Conservation (phyloP, 2,888 invertebrate species). For the Clanis bilineata region DNA sequence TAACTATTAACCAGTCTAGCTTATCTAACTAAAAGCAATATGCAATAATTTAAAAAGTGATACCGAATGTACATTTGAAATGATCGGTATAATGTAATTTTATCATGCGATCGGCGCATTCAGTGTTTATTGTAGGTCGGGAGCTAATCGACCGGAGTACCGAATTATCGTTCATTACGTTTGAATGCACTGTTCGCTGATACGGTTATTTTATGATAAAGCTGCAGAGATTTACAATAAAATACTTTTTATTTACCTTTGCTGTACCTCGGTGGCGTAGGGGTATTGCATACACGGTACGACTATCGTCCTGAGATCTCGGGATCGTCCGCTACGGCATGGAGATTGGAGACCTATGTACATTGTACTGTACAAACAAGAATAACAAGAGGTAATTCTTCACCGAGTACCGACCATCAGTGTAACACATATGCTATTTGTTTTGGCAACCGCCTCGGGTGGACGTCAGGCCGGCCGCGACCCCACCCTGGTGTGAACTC, state of each 20-base stretch:
- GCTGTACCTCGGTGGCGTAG: too few species aligned
- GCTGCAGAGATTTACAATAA: not conserved
- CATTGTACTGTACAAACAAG: not conserved
- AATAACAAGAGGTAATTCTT: not conserved
- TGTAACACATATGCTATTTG: not conserved
- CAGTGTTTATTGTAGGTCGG: not conserved
- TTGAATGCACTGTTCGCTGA: conserved; percentile 11
- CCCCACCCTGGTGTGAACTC: not conserved
- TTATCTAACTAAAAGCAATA: not conserved
- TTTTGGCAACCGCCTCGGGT: not conserved
- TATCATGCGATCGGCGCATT: not conserved
- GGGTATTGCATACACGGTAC: too few species aligned
- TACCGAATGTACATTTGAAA: not conserved
- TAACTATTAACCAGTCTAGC: too few species aligned
- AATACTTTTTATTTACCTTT: not conserved
- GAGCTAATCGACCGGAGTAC: not conserved
- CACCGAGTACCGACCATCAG: too few species aligned
- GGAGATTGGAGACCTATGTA: too few species aligned
- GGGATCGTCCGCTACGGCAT: too few species aligned
- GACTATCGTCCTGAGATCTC: too few species aligned
- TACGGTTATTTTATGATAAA: not conserved
- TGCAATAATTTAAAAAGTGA: not conserved
- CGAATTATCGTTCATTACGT: conserved; percentile 6
- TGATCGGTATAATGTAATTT: not conserved
- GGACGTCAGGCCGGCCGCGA: not conserved